Evolutionary conservation across 1,140 invertebrate species (phyloP).

Genomic region (Chionoecetes opilio): DNA sequence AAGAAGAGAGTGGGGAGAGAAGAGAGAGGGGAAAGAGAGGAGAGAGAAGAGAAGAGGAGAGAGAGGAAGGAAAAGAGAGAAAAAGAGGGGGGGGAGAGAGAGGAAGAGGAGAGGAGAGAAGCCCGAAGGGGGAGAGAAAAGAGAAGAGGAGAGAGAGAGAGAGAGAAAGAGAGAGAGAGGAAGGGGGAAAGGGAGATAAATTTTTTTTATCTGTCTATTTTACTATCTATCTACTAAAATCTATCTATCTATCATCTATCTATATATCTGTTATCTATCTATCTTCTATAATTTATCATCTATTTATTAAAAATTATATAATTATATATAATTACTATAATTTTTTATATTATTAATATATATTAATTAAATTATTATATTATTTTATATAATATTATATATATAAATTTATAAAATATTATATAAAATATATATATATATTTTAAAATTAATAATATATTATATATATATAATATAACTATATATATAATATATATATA

Average conservation of each 20-base stretch:
- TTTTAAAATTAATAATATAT: neutral
- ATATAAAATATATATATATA: neutral
- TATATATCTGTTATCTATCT: too few species aligned
- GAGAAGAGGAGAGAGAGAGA: too few species aligned
- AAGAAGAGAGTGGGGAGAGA: neutral
- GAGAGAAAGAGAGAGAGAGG: too few species aligned
- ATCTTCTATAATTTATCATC: neutral
- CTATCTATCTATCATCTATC: neutral
- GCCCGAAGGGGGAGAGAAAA: too few species aligned
- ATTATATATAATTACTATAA: neutral
- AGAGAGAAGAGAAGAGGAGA: neutral
- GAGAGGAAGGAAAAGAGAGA: neutral
- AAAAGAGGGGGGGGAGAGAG: neutral
- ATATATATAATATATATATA: too few species aligned
- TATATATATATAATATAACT: slow-evolving; percentile 32
- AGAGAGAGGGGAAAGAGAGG: neutral
- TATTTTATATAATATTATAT: neutral
- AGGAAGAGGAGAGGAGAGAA: too few species aligned
- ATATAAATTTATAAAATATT: neutral
- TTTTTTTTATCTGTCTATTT: neutral
- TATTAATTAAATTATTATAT: neutral
- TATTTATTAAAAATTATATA: neutral
- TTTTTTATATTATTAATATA: neutral
- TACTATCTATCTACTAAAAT: neutral
- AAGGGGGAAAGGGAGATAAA: too few species aligned